phyloP scores from a whole-genome alignment of 2,113 vertebrate species.

The Mola mola region DNA sequence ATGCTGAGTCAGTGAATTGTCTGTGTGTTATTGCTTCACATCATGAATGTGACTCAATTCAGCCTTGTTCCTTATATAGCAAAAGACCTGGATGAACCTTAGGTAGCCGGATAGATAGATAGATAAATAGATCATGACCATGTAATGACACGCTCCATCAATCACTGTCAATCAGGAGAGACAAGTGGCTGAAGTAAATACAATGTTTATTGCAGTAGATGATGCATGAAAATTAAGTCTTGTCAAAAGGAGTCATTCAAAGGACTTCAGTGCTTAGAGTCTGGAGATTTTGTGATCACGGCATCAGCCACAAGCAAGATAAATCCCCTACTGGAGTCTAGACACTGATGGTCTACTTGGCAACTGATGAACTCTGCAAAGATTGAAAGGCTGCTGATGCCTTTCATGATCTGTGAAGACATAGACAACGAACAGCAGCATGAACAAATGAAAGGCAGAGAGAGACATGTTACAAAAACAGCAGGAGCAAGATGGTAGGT shows the following conservation, averaged over 20 bases:
- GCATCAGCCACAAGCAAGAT: neutral
- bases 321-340: neutral
- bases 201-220: no score
- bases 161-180: no score
- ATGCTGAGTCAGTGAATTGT: conserved; percentile 70
- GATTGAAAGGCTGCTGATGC: neutral
- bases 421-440: no score
- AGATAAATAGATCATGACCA: conserved; percentile 5
- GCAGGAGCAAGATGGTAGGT: no score
- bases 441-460: no score
- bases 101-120: neutral
- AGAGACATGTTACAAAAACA: no score
- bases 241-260: no score
- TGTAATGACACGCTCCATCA: no score
- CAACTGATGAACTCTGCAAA: neutral
- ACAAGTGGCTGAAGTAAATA: neutral
- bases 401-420: no score
- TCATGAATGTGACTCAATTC: conserved; percentile 32
- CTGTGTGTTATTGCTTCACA: conserved; percentile 46
- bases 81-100: neutral
- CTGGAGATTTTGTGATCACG: neutral
- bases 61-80: conserved; percentile 2
- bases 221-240: no score
- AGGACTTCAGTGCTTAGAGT: no score
- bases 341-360: neutral